A percentile compares a stretch with the other conserved stretches of the same genome.
phyloP scores from a whole-genome alignment of 1,140 invertebrate species.

The Ericerus pela region DNA sequence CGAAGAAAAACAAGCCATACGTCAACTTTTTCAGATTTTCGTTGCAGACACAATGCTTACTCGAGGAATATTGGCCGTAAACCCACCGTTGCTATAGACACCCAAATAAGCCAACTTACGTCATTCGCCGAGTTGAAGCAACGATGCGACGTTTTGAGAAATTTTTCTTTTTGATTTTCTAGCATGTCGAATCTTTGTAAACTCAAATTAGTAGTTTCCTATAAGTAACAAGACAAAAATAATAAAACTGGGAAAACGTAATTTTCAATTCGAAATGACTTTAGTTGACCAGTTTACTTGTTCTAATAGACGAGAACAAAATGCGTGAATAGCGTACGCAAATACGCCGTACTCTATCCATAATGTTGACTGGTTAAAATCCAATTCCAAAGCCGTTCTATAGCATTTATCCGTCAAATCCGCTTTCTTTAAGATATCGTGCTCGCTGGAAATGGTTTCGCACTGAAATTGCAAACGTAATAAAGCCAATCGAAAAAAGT shows the following conservation, averaged over 20 bases:
- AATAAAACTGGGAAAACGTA: neutral
- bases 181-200: slow-evolving; percentile 59
- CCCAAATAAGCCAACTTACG: no score
- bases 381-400: slow-evolving; percentile 53
- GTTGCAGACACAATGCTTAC: no score
- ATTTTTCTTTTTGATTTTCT: slow-evolving; percentile 58
- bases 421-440: slow-evolving; percentile 53
- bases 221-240: slow-evolving; percentile 15
- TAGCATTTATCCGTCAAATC: slow-evolving; percentile 58
- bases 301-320: slow-evolving; percentile 68
- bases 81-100: no score
- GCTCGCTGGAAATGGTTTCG: slow-evolving; percentile 39
- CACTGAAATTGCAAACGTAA: slow-evolving; percentile 27
- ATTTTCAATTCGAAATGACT: neutral
- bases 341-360: slow-evolving; percentile 82
- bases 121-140: slow-evolving; percentile 60
- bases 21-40: no score
- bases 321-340: slow-evolving; percentile 72
- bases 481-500: slow-evolving; percentile 7
- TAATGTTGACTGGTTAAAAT: slow-evolving; percentile 51
- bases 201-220: slow-evolving; percentile 52
- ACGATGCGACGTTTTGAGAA: slow-evolving; percentile 54
- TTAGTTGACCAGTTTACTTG: slow-evolving; percentile 34
- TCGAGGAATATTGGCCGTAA: no score
- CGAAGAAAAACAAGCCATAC: no score